Evolutionary conservation across 2,888 invertebrate species (phyloP).

Genomic region (Sinelater perroti): DNA sequence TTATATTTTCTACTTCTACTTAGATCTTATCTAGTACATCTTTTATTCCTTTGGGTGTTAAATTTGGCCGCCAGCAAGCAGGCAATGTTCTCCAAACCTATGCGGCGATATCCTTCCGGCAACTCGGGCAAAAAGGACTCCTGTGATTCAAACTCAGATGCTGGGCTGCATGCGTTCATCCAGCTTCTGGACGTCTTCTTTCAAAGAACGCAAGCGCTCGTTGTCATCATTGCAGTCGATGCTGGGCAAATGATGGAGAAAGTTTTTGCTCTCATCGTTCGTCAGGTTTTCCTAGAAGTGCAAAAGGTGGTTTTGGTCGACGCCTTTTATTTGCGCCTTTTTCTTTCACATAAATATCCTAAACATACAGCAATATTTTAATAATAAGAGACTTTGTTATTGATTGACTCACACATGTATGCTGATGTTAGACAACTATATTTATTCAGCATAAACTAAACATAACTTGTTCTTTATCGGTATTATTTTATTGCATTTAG

Average conservation of each 20-base stretch:
- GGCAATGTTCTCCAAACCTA: slow-evolving; percentile 70
- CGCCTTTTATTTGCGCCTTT: slow-evolving; percentile 33
- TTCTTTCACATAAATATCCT: too few relatives aligned
- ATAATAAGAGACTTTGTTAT: too few relatives aligned
- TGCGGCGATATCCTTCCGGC: slow-evolving; percentile 73
- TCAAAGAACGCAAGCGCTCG: slow-evolving; percentile 59
- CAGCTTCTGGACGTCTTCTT: slow-evolving; percentile 72
- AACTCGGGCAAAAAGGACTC: slow-evolving; percentile 70
- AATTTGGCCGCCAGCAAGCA: slow-evolving; percentile 98
- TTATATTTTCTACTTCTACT: too few relatives aligned
- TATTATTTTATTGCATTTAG: too few relatives aligned
- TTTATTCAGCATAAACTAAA: too few relatives aligned
- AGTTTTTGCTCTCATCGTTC: slow-evolving; percentile 37
- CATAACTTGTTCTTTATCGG: too few relatives aligned
- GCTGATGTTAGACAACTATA: too few relatives aligned
- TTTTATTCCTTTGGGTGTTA: too few relatives aligned
- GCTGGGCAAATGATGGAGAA: slow-evolving; percentile 35
- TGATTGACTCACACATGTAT: too few relatives aligned
- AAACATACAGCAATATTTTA: too few relatives aligned
- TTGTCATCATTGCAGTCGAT: slow-evolving; percentile 53
- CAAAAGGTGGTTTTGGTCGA: slow-evolving; percentile 45
- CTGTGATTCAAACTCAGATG: slow-evolving; percentile 82
- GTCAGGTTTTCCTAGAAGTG: slow-evolving; percentile 44
- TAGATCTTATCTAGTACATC: too few relatives aligned
- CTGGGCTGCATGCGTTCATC: slow-evolving; percentile 86